Evolutionary conservation across 2,113 vertebrate genomes (phyloP), one percentile per base, ranked within the genome.

Genomic region (Gambusia holbrooki): DNA sequence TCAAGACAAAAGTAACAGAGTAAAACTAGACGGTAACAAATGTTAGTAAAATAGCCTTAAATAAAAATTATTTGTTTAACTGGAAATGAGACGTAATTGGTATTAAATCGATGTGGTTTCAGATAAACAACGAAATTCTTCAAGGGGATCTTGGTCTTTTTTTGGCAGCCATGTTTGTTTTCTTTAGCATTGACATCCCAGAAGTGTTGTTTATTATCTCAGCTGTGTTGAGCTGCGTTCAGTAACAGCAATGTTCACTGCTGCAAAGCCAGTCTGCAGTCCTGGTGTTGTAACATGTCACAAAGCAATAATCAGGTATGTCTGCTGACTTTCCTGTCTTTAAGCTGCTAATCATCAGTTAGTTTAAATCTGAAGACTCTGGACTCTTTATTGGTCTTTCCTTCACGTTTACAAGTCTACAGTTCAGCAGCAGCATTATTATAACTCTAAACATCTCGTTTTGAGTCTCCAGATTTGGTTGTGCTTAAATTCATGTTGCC

Each of bases 181-280:
- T 72, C 25, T 6, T 62, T 71, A 72, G 73, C 79, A 64, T 63
- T 29, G 63, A 80, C 76, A 3, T 69, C 76, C 42, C 28, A 10
- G 3, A 9, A 27, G 32, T 45, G 75, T 77, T 83, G 82, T 81
- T 80, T 81, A 25, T 80, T 62, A 2, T 83, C 58, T 65, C n/a
- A 48, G 61, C 29, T 14, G 42, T 15, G 14, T 17, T 11, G 0
- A 14, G 79, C 69, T 65, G 62, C 27, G 45, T 13, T 27, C 32
- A 9, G 32, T 83, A 61, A 74, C 62, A 69, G 63, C 28, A n/a
- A 29, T 40, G 14, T 80, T 77, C 69, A 48, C 17, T 63, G 13
- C 51, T 72, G 58, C 27, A 72, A 28, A 48, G 27, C 22, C 22
- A 8, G 33, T 1, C 14, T 22, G 40, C 40, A 65, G 54, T 29